Evolutionary conservation across 1,140 invertebrate genomes (phyloP).

Genomic region (Cotesia chilonis): DNA sequence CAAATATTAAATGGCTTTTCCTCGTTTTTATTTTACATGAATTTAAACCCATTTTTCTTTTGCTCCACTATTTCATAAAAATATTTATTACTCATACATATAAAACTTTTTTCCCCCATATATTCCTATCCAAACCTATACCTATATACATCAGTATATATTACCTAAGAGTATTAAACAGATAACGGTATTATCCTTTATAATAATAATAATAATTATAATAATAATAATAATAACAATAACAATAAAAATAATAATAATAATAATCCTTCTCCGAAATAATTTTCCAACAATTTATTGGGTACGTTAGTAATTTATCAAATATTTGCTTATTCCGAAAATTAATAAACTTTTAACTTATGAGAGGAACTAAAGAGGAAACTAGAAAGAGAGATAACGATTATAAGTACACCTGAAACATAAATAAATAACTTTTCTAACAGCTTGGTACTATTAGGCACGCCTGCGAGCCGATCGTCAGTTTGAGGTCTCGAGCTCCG

Average conservation of each 20-base stretch:
- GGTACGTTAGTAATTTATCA: too few species aligned
- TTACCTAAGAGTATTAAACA: too few species aligned
- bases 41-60: not conserved
- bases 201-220: too few species aligned
- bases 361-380: not conserved
- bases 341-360: not conserved
- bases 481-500: conserved; percentile 19
- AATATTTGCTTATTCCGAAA: too few species aligned
- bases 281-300: too few species aligned
- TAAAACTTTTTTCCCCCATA: too few species aligned
- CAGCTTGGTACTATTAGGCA: conserved; percentile 20
- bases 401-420: conserved; percentile 18
- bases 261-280: not conserved
- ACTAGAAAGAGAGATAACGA: not conserved
- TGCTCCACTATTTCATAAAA: not conserved
- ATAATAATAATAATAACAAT: too few species aligned
- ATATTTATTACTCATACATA: not conserved
- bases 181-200: too few species aligned
- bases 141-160: too few species aligned
- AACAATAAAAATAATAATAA: not conserved
- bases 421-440: conserved; percentile 20
- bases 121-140: too few species aligned
- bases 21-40: too few species aligned
- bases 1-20: conserved; percentile 1
- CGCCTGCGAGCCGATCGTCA: conserved; percentile 17